phyloP scores from a whole-genome alignment of 2,797 vertebrate genomes.

The Melanotaenia parkinsoni region DNA sequence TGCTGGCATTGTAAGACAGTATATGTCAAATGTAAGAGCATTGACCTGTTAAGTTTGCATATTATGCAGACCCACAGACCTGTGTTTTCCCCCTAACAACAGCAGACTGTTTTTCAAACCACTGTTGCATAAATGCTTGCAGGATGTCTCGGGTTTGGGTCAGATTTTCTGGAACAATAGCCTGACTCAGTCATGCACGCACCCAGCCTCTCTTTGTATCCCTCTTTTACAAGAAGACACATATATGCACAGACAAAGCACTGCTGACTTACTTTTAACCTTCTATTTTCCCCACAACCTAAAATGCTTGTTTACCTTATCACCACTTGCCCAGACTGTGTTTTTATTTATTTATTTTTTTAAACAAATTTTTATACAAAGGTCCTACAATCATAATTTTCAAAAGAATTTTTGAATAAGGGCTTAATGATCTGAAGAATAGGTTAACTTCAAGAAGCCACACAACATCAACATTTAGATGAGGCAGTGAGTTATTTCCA shows the following conservation, averaged over 20 bases:
- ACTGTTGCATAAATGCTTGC: constrained; percentile 65
- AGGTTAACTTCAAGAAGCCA: constrained; percentile 2
- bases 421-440: background rate
- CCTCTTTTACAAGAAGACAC: constrained; percentile 28
- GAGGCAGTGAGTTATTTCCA: constrained; percentile 26
- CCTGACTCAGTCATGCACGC: constrained; percentile 63
- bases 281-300: constrained; percentile 15
- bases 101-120: constrained; percentile 50
- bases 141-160: constrained; percentile 72
- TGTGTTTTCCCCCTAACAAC: constrained; percentile 37
- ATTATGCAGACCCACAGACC: constrained; percentile 17
- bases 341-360: background rate
- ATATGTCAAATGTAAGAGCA: background rate
- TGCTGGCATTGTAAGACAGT: background rate
- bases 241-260: constrained; percentile 22
- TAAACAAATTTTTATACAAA: constrained; percentile 23
- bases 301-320: constrained; percentile 10
- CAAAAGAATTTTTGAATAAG: constrained; percentile 1
- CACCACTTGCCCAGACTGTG: constrained; percentile 7
- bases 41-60: constrained; percentile 14
- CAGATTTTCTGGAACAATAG: constrained; percentile 79
- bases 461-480: constrained; percentile 19
- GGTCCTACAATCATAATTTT: constrained; percentile 13
- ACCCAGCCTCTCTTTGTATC: constrained; percentile 52
- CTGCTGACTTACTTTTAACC: constrained; percentile 21